Percentiles rank a stretch among this genome's conserved stretches.
phyloP scores from a whole-genome alignment of 2,113 vertebrate species.

The Taxidea taxus region DNA sequence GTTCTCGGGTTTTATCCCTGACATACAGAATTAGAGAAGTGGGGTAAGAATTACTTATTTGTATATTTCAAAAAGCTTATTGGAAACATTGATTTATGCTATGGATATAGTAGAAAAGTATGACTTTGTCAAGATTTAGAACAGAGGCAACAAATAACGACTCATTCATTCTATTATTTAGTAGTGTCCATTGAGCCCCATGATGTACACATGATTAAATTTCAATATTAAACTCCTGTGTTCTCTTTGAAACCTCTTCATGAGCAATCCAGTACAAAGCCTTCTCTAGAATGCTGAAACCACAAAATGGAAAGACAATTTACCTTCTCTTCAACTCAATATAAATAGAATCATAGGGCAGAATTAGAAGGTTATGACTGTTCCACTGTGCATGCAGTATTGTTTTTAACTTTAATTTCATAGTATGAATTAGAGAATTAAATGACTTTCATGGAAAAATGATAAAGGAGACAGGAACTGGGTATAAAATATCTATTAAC shows the following conservation, averaged over 20 bases:
- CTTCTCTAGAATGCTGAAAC: background rate
- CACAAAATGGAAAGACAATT: background rate
- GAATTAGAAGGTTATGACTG: background rate
- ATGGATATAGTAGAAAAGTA: background rate
- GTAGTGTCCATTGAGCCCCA: background rate
- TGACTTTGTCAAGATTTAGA: background rate
- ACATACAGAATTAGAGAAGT: background rate
- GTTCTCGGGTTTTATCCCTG: background rate
- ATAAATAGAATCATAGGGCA: background rate
- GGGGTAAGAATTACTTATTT: background rate
- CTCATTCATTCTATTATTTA: background rate
- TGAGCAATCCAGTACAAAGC: background rate
- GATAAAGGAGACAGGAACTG: background rate
- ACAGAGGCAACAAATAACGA: background rate
- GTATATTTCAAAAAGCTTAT: background rate
- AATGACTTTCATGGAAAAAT: background rate
- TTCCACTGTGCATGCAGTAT: background rate
- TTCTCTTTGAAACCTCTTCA: background rate
- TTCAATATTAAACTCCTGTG: background rate
- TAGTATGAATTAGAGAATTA: background rate
- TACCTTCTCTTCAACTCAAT: background rate
- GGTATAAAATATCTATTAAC: background rate
- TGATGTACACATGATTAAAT: background rate
- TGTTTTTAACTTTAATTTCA: background rate
- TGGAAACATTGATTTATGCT: background rate